Conservation (phyloP, 2,888 invertebrate genomes). For the Stomorhina lunata region DNA sequence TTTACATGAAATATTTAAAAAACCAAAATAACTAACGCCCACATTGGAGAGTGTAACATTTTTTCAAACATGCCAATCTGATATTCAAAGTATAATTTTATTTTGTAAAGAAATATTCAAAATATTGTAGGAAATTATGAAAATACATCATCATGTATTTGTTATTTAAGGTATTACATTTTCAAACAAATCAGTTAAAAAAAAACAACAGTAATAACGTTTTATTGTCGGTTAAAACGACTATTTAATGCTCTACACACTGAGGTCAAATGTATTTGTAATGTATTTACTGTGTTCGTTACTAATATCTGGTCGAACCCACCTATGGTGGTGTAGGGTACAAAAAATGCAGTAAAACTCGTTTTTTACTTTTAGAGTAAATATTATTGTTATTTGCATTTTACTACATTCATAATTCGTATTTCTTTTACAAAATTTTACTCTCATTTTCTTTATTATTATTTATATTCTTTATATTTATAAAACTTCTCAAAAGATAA, state of each 20-base stretch:
- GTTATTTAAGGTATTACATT: neutral
- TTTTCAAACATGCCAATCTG: slow-evolving; percentile 33
- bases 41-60: slow-evolving; percentile 13
- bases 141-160: neutral
- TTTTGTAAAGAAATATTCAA: slow-evolving; percentile 7
- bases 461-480: slow-evolving; percentile 27
- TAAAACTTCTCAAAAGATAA: slow-evolving; percentile 26
- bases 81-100: slow-evolving; percentile 28
- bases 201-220: no score
- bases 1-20: neutral
- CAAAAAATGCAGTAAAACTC: no score
- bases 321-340: no score
- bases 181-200: neutral
- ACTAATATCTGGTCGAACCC: no score
- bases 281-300: no score
- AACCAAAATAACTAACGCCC: slow-evolving; percentile 36
- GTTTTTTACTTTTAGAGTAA: no score
- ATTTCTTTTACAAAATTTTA: no score
- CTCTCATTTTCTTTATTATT: neutral
- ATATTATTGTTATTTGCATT: no score
- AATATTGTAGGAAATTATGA: neutral
- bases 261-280: no score
- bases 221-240: no score
- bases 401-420: no score
- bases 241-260: no score